These are phyloP conservation scores for Drosophila gunungcola DNA, from an alignment of 1,140 invertebrate genomes.

Conservation along the genomic window DNA sequence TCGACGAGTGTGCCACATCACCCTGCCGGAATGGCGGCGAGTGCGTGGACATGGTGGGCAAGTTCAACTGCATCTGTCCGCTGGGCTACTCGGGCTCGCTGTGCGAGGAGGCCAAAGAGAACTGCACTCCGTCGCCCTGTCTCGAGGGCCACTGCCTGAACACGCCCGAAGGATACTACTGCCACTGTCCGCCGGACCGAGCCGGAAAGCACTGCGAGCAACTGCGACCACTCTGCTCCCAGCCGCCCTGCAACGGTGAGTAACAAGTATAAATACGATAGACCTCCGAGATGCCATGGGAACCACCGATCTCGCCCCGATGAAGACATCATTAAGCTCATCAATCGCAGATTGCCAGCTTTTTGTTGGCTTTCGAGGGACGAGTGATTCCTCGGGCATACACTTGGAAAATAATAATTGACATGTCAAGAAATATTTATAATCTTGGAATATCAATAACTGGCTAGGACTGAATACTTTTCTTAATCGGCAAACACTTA, in stretches of 20 bases:
- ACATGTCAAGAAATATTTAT: too few relatives aligned
- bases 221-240: conserved; percentile 86
- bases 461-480: too few relatives aligned
- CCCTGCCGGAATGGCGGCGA: conserved; percentile 93
- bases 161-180: conserved; percentile 94
- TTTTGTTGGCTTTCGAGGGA: conserved; percentile 17
- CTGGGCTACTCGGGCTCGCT: conserved; percentile 92
- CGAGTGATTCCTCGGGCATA: neutral
- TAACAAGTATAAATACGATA: conserved; percentile 39
- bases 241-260: conserved; percentile 86
- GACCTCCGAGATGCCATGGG: conserved; percentile 20
- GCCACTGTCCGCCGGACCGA: conserved; percentile 94
- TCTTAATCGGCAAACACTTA: too few relatives aligned
- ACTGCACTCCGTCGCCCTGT: conserved; percentile 93
- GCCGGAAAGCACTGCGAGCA: conserved; percentile 96
- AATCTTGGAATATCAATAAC: too few relatives aligned
- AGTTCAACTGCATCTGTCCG: conserved; percentile 91
- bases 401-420: conserved; percentile 1
- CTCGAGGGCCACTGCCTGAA: conserved; percentile 93
- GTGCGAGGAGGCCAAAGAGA: conserved; percentile 93
- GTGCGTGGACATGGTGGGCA: conserved; percentile 90
- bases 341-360: conserved; percentile 31
- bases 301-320: conserved; percentile 31
- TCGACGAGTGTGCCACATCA: conserved; percentile 88
- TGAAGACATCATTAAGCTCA: conserved; percentile 32